Conservation (phyloP, 2,888 invertebrate genomes). For the Physocephala rufipes region DNA sequence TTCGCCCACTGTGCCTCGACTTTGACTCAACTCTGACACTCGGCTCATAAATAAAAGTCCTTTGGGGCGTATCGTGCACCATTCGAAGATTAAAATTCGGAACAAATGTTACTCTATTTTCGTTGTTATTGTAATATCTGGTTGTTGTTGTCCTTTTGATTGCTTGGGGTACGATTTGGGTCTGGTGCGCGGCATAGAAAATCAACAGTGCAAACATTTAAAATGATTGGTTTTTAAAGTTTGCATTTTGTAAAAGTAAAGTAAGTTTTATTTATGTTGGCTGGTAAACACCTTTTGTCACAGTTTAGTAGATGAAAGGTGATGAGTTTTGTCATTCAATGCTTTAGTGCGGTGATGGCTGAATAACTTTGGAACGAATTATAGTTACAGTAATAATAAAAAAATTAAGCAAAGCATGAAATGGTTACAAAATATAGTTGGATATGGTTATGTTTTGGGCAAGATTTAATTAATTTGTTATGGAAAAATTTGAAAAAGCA, state of each 20-base stretch:
- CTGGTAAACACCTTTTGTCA: slow-evolving; percentile 42
- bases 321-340: neutral
- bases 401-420: neutral
- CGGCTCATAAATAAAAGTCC: slow-evolving; percentile 39
- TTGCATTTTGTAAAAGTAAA: neutral
- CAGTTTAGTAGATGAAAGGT: slow-evolving; percentile 28
- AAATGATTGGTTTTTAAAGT: neutral
- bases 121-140: neutral
- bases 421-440: slow-evolving; percentile 1
- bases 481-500: slow-evolving; percentile 27
- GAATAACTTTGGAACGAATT: neutral
- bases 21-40: slow-evolving; percentile 29
- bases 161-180: slow-evolving; percentile 36
- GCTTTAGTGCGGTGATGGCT: neutral
- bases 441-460: slow-evolving; percentile 50
- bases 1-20: slow-evolving; percentile 15
- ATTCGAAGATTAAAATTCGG: slow-evolving; percentile 59
- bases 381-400: neutral
- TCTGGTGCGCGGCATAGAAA: neutral
- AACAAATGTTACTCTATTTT: neutral
- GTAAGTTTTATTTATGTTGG: neutral
- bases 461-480: slow-evolving; percentile 62
- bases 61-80: slow-evolving; percentile 58
- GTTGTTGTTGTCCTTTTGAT: slow-evolving; percentile 39
- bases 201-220: neutral